A percentile compares a stretch with the other conserved stretches of the same genome.
Conservation (phyloP, 2,113 vertebrate genomes). For the Tragelaphus scriptus region DNA sequence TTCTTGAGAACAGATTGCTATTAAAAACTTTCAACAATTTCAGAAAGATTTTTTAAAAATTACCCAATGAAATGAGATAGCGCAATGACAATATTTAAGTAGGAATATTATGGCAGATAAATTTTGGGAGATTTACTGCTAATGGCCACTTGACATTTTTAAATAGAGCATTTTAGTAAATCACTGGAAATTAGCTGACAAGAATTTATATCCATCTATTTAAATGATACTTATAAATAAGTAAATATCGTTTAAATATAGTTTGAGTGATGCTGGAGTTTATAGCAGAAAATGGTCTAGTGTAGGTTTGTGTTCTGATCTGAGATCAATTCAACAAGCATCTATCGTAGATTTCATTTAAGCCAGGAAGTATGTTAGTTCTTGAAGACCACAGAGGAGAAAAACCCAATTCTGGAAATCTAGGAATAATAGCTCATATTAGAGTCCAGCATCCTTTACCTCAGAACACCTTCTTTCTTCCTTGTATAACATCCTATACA, state of each 20-base stretch:
- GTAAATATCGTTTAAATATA: conserved; percentile 73
- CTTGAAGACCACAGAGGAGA: not conserved
- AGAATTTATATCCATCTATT: conserved; percentile 73
- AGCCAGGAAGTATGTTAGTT: not conserved
- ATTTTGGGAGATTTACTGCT: conserved; percentile 65
- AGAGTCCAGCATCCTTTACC: not conserved
- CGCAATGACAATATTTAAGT: conserved; percentile 68
- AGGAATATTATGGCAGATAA: conserved; percentile 70
- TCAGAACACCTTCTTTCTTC: not conserved
- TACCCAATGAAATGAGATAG: conserved; percentile 62
- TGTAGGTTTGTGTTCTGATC: conserved; percentile 48
- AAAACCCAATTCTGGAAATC: not conserved
- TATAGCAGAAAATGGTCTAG: conserved; percentile 11
- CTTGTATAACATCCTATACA: not conserved
- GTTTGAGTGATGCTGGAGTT: conserved; percentile 51
- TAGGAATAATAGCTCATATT: not conserved
- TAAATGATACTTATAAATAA: conserved; percentile 75
- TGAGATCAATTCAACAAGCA: not conserved
- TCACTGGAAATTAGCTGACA: conserved; percentile 69
- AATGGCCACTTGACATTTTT: conserved; percentile 78
- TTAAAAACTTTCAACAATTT: conserved; percentile 33
- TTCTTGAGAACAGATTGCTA: not conserved
- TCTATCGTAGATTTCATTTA: not conserved
- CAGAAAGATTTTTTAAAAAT: conserved; percentile 40
- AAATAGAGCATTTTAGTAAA: conserved; percentile 72